A percentile compares a stretch with the other conserved stretches of the same genome.
Evolutionary conservation across 1,140 invertebrate genomes (phyloP).

Genomic region (Streblospio benedicti): DNA sequence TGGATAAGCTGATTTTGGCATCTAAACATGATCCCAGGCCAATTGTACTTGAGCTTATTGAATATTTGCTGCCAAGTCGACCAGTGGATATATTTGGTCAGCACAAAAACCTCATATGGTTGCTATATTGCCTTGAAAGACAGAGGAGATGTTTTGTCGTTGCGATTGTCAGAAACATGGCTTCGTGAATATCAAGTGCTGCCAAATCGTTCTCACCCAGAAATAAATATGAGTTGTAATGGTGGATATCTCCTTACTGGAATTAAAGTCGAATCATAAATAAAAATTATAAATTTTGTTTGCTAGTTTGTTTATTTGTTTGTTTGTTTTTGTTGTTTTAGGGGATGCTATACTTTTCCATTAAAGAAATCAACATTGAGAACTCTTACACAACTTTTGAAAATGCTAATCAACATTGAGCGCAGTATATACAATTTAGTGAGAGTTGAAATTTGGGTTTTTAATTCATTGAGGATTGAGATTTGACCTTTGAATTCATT

Average conservation of each 20-base stretch:
- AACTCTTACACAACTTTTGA: no score
- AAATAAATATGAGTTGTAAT: slow-evolving; percentile 64
- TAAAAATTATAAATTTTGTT: no score
- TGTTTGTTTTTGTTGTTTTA: no score
- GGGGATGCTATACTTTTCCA: no score
- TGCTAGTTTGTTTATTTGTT: no score
- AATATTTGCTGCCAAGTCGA: slow-evolving; percentile 65
- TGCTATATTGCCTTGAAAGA: slow-evolving; percentile 67
- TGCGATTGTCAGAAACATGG: slow-evolving; percentile 77
- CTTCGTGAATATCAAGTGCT: slow-evolving; percentile 81
- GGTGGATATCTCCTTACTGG: slow-evolving; percentile 69
- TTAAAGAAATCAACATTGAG: no score
- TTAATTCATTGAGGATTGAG: no score
- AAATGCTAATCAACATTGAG: no score
- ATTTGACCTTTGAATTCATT: no score
- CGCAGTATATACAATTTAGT: no score
- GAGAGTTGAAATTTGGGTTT: no score
- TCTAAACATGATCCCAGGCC: slow-evolving; percentile 75
- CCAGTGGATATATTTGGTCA: slow-evolving; percentile 75
- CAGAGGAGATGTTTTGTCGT: slow-evolving; percentile 58
- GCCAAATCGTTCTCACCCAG: slow-evolving; percentile 72
- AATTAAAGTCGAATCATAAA: slow-evolving; percentile 49
- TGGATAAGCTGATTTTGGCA: slow-evolving; percentile 68
- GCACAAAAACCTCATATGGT: slow-evolving; percentile 72
- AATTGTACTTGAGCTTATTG: slow-evolving; percentile 64